phyloP scores from a whole-genome alignment of 2,113 vertebrate species.

The Parus major region DNA sequence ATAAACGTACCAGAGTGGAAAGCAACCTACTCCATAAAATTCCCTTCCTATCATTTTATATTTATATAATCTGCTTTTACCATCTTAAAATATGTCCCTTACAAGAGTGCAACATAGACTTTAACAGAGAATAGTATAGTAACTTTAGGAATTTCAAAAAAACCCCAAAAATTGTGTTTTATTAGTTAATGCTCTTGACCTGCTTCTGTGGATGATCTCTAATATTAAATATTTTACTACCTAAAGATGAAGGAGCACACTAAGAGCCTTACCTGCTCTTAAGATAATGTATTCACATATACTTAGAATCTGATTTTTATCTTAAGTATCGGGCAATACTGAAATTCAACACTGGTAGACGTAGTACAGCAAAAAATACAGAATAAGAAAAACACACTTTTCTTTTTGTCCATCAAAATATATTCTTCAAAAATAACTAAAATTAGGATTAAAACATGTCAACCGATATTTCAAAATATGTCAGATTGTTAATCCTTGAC shows the following conservation, averaged over 20 bases:
- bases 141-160: background rate
- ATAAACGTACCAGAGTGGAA: background rate
- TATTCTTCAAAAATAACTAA: background rate
- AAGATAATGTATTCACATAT: background rate
- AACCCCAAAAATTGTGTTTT: accelerated
- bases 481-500: background rate
- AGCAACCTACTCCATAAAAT: background rate
- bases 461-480: background rate
- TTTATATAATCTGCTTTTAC: background rate
- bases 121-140: background rate
- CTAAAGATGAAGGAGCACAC: background rate
- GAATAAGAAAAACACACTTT: background rate
- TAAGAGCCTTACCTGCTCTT: background rate
- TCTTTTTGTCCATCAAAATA: background rate
- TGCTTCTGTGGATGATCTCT: background rate
- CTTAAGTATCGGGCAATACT: background rate
- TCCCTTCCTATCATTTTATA: background rate
- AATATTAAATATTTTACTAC: background rate
- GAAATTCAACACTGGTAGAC: background rate
- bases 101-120: background rate
- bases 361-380: background rate
- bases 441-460: background rate
- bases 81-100: background rate
- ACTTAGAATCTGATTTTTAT: background rate
- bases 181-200: background rate